phyloP scores from a whole-genome alignment of 2,888 invertebrate genomes.

The Rhodophaea formosa region DNA sequence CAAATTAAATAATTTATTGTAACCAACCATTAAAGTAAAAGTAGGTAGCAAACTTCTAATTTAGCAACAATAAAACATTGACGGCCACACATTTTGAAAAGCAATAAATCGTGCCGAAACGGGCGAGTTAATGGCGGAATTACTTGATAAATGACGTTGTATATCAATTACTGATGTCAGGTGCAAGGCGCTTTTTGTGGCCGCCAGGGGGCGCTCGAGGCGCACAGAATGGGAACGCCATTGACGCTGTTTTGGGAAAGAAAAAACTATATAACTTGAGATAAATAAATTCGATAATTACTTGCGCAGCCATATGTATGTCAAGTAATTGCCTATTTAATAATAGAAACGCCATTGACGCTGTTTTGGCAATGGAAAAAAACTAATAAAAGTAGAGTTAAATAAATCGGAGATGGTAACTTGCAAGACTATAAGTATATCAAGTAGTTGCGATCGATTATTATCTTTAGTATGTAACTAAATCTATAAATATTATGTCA shows the following conservation, averaged over 20 bases:
- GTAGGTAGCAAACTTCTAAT: constrained; percentile 1
- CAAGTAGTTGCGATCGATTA: no score
- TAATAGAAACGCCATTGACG: constrained; percentile 42
- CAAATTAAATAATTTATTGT: no score
- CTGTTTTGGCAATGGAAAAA: not conserved
- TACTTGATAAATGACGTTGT: constrained; percentile 69
- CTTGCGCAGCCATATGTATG: no score
- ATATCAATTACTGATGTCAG: constrained; percentile 74
- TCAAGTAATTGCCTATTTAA: no score
- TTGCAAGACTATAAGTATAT: no score
- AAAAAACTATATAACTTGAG: not conserved
- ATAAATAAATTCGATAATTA: not conserved
- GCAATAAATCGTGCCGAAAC: constrained; percentile 13
- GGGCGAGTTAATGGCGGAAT: constrained; percentile 46
- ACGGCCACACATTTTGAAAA: constrained; percentile 14
- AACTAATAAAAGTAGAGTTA: not conserved
- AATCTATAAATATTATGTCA: no score
- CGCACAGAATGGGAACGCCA: constrained; percentile 40
- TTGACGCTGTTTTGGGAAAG: constrained; percentile 26
- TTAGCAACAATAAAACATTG: constrained; percentile 13
- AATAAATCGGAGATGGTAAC: not conserved
- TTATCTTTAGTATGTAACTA: no score
- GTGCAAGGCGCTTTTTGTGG: constrained; percentile 65
- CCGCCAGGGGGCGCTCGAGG: constrained; percentile 43
- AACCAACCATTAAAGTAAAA: no score